Base-by-base conservation (phyloP, 2,113 vertebrate species). In the Tapirus terrestris region DNA sequence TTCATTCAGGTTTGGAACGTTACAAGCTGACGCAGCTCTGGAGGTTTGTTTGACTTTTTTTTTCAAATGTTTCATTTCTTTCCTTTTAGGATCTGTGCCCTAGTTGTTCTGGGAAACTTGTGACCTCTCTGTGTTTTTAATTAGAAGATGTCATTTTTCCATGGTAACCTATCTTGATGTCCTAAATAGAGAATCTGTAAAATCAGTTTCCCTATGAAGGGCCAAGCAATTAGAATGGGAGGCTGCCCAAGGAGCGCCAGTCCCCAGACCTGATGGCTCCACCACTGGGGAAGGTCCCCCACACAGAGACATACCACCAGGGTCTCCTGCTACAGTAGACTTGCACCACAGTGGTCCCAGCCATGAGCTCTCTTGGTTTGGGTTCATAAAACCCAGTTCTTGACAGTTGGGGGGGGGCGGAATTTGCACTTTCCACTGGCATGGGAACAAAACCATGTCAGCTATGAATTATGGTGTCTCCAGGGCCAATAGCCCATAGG, bases 91-190 rank as follows among this genome's bases (percentile, higher is more conserved):
- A 98, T 98, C 97, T 97, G 94, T 98, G 98, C 98, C 98, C 98
- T 98, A 65, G 96, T 99, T 97, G 97, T 98, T 99, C 98, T 99
- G 99, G 98, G 99, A 99, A 99, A 99, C 98, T 98, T 98, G 98
- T 98, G 98, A 99, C 98, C 98, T 98, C 97, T 98, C 98, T 98
- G 98, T 98, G 98, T 98, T 99, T 99, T 99, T 99, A 99, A 99
- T 99, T 98, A 98, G 98, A 98, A 98, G 98, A 99, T 96, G 4
- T 98, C 98, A 98, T 98, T 98, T 99, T 98, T 98, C 99, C 99
- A 98, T 98, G 96, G 98, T 98, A 99, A 98, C 98, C 97, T 98
- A 97, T 98, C 98, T 97, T 97, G 92, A 98, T 98, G 97, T 98
- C 53, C 43, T 98, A 99, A 98, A 98, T 98, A 98, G 95, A 98